Base-by-base conservation (phyloP, 1,140 invertebrate genomes). In the Drosophila erecta region DNA sequence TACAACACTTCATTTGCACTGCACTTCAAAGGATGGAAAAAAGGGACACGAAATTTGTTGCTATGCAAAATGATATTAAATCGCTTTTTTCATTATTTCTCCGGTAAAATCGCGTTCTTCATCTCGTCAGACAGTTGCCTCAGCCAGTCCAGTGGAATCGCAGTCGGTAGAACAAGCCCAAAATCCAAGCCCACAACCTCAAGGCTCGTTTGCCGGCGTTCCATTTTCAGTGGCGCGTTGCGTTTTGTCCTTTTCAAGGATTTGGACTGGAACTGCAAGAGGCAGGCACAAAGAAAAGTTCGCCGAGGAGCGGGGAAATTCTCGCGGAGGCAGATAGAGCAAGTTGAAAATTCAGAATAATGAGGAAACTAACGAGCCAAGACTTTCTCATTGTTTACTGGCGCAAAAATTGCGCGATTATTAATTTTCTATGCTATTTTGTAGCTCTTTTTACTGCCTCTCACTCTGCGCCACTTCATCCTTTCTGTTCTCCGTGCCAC, bases 371-470 rank as follows among this genome's bases (percentile, higher is more conserved):
- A 87, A 87, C 83, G 83, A 87, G 83, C 84, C 83, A 87, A 87
- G 83, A 87, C 83, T 87, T 89, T 89, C 86, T 54, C 84, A 89
- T 89, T 89, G 84, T 89, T 87, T 87, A 87, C 83, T 87, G 83
- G 84, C 79, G 76, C 79, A 87, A 89, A 77, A 89, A 89, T 89
- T 84, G 83, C 84, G 84, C 83, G 83, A 87, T 87, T 89, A 89
- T 89, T 89, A 89, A 89, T 89, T 89, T 89, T 89, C 84, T 83
- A 89, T 89, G 85, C 84, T 89, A 89, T 89, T 89, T 89, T 89
- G 84, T 73, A 79, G 83, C 70, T 56, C 20, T 61, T 40, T 85
- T 65, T 66, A 55, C 64, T 17, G 58, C 57, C 60, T 59, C 58
- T 47, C 17, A 17, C 56, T 37, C 33, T 22, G 50, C 14, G 46